Conservation (phyloP, 2,888 invertebrate genomes). For the Limnephilus rhombicus region DNA sequence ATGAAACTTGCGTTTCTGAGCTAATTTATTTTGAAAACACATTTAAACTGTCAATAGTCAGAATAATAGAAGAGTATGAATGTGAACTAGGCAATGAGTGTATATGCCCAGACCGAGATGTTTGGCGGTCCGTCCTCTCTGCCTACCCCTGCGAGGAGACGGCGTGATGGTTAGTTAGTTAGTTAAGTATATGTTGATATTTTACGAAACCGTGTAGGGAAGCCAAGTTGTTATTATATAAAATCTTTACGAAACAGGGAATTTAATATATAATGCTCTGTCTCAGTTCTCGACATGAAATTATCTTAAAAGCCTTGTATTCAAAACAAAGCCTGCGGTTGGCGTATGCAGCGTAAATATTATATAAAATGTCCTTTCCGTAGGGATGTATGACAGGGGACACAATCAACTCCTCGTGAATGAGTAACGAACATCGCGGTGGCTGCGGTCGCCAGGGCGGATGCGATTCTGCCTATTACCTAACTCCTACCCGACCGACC, state of each 20-base stretch:
- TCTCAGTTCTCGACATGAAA: neutral
- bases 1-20: too few relatives aligned
- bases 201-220: too few relatives aligned
- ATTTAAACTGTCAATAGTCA: too few relatives aligned
- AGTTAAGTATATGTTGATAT: too few relatives aligned
- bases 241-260: neutral
- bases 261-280: neutral
- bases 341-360: constrained; percentile 27
- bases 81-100: too few relatives aligned
- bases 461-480: neutral
- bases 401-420: constrained; percentile 39
- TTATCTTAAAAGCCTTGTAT: neutral
- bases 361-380: neutral
- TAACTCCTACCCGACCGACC: too few relatives aligned
- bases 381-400: constrained; percentile 23
- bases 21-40: too few relatives aligned
- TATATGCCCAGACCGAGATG: too few relatives aligned
- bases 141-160: too few relatives aligned
- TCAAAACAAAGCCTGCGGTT: constrained; percentile 20
- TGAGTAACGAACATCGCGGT: constrained; percentile 29
- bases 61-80: too few relatives aligned
- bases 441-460: neutral
- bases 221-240: neutral
- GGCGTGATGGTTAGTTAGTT: too few relatives aligned
- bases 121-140: too few relatives aligned